Percentiles rank a stretch among this genome's conserved stretches.
phyloP scores from a whole-genome alignment of 2,888 invertebrate species.

The Eupithecia dodoneata region DNA sequence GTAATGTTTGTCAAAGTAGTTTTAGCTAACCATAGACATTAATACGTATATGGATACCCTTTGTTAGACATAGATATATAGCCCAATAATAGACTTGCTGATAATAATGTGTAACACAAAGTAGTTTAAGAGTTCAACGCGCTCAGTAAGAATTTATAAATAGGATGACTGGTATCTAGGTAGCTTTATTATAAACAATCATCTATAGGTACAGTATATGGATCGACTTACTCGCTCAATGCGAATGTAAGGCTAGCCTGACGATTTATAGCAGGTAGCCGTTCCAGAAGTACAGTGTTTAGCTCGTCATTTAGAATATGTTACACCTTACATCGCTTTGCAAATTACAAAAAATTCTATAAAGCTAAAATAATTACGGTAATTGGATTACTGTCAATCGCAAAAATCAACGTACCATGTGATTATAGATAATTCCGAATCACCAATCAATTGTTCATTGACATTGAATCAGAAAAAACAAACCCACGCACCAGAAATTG shows the following conservation, averaged over 20 bases:
- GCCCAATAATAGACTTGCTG: background rate
- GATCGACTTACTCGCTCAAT: conserved; percentile 29
- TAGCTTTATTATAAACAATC: conserved; percentile 46
- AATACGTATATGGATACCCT: background rate
- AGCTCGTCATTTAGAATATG: background rate
- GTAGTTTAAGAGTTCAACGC: conserved; percentile 49
- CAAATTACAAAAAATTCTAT: background rate
- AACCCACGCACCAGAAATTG: conserved; percentile 49
- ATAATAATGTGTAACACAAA: conserved; percentile 2
- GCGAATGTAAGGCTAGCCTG: conserved; percentile 28
- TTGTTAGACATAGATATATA: background rate
- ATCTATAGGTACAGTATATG: conserved; percentile 34
- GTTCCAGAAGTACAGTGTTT: background rate
- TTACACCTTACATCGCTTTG: background rate
- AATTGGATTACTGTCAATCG: conserved; percentile 54
- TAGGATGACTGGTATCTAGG: conserved; percentile 54
- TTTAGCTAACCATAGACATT: background rate
- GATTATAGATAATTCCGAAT: conserved; percentile 69
- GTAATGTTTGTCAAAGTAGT: background rate
- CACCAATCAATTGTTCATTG: conserved; percentile 62
- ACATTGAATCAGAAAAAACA: conserved; percentile 54
- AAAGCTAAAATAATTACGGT: background rate
- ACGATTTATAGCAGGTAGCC: background rate
- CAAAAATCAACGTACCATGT: conserved; percentile 56
- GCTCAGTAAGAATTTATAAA: conserved; percentile 52